These are phyloP conservation scores for Cepphus grylle DNA, from an alignment of 2,113 vertebrate species.

Conservation along the genomic window DNA sequence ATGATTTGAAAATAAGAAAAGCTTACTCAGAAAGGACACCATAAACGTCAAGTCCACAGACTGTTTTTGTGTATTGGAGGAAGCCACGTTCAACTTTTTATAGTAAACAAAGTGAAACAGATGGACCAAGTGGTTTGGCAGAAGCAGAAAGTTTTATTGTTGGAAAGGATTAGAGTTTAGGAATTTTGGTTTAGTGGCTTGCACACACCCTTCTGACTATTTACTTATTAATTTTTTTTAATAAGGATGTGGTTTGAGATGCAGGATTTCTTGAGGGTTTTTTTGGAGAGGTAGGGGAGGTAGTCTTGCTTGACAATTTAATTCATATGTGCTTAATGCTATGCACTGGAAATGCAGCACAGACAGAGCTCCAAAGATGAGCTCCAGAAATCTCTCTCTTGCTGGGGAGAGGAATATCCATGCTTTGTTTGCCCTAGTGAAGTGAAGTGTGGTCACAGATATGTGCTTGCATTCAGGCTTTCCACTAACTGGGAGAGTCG, in stretches of 20 bases:
- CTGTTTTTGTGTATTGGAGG: not conserved
- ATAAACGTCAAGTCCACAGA: not conserved
- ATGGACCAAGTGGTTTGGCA: constrained; percentile 58
- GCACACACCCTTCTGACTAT: constrained; percentile 48
- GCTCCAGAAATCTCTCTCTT: not conserved
- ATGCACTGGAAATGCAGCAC: not conserved
- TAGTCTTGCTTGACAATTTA: not conserved
- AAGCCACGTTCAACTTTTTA: not conserved
- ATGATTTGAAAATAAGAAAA: not conserved
- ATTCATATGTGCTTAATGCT: not conserved
- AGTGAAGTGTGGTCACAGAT: not conserved
- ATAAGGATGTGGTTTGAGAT: constrained; percentile 59
- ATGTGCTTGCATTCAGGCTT: not conserved
- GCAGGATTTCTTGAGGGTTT: not conserved
- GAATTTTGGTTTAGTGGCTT: constrained; percentile 48
- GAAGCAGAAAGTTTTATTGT: constrained; percentile 34
- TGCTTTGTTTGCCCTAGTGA: not conserved
- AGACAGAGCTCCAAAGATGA: not conserved
- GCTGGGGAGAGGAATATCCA: not conserved
- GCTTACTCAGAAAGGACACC: not conserved
- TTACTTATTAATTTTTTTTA: constrained; percentile 52
- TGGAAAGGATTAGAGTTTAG: constrained; percentile 52
- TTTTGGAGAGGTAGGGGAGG: not conserved
- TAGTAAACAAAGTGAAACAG: constrained; percentile 33
- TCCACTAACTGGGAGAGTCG: not conserved